These are phyloP conservation scores for Athene cunicularia DNA, from an alignment of 2,113 vertebrate species.

Conservation along the genomic window DNA sequence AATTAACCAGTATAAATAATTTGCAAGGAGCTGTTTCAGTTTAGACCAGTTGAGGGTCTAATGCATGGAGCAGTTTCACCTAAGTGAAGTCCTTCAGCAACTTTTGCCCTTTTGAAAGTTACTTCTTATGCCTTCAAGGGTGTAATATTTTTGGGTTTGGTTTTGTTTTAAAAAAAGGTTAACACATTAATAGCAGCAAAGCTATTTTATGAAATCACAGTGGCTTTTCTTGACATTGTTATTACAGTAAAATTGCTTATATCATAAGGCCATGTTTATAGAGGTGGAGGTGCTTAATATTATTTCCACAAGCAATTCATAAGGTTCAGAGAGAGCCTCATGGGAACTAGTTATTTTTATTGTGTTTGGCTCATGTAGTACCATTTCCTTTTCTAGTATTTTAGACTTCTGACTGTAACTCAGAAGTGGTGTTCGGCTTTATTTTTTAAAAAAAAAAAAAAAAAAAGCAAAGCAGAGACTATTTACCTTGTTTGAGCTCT, in stretches of 20 bases:
- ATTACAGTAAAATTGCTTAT: conserved; percentile 10
- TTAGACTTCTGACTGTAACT: neutral
- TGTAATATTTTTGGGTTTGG: neutral
- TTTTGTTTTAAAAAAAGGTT: neutral
- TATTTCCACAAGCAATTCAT: neutral
- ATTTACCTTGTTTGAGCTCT: neutral
- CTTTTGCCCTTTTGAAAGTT: neutral
- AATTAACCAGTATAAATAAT: neutral
- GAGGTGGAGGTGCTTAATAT: neutral
- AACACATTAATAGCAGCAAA: neutral
- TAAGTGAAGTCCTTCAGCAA: neutral
- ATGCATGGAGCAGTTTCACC: neutral
- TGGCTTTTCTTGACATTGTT: neutral
- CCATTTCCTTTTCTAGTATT: neutral
- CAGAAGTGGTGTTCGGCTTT: neutral
- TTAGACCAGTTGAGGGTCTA: neutral
- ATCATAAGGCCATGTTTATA: neutral
- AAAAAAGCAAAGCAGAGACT: neutral
- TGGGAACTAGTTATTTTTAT: conserved; percentile 7
- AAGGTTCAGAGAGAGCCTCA: neutral
- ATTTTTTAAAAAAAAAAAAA: neutral
- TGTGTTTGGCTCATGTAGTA: neutral
- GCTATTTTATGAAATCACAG: neutral
- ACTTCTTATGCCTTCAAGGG: neutral
- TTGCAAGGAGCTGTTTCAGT: neutral